Evolutionary conservation across 1,140 invertebrate species (phyloP).

Genomic region (Archegozetes longisetosus): DNA sequence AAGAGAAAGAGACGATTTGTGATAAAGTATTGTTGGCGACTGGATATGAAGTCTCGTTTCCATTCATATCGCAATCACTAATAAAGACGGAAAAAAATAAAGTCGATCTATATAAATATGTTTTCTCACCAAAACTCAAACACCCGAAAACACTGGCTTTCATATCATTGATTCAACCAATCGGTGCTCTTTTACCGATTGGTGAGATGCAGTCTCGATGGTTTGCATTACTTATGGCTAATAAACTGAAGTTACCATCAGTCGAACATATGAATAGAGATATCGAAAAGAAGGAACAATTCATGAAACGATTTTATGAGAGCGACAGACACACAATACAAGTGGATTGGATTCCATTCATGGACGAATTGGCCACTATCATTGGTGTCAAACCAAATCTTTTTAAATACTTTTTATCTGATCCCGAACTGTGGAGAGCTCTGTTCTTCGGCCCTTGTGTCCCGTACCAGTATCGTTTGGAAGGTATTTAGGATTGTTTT

Average conservation of each 20-base stretch:
- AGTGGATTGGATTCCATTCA: constrained; percentile 28
- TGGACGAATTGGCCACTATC: constrained; percentile 24
- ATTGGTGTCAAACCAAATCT: constrained; percentile 28
- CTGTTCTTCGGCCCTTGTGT: constrained; percentile 28
- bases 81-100: constrained; percentile 26
- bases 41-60: constrained; percentile 30
- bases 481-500: neutral
- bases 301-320: constrained; percentile 24
- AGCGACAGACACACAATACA: constrained; percentile 29
- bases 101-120: constrained; percentile 33
- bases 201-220: constrained; percentile 30
- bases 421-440: constrained; percentile 26
- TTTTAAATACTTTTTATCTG: constrained; percentile 24
- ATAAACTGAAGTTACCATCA: constrained; percentile 18
- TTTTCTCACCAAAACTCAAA: constrained; percentile 29
- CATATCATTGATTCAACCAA: constrained; percentile 36
- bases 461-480: constrained; percentile 31
- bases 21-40: constrained; percentile 29
- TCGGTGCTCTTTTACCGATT: constrained; percentile 35
- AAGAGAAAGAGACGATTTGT: constrained; percentile 19
- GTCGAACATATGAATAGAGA: constrained; percentile 17
- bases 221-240: constrained; percentile 18
- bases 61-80: constrained; percentile 26
- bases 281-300: constrained; percentile 5
- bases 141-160: constrained; percentile 30